Percentiles rank a stretch among this genome's conserved stretches.
Conservation (phyloP, 2,797 vertebrate species). For the Gymnoscopelus microlampas region DNA sequence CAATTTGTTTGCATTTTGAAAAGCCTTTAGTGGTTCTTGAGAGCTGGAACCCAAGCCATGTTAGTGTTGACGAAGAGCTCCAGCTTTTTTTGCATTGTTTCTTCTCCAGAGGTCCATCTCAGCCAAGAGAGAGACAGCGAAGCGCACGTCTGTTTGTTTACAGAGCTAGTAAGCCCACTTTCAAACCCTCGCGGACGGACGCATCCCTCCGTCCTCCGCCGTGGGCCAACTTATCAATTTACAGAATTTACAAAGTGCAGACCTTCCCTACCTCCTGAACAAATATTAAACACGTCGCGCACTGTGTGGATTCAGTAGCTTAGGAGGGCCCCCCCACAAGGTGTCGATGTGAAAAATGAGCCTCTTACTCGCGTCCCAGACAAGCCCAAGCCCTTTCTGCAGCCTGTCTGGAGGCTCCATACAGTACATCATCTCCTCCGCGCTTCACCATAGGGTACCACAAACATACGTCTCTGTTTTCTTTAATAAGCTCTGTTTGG, state of each 20-base stretch:
- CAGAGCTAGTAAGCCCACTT: slow-evolving; percentile 81
- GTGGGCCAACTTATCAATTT: slow-evolving; percentile 82
- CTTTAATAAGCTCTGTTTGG: slow-evolving; percentile 82
- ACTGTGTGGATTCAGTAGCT: slow-evolving; percentile 66
- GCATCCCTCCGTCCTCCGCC: slow-evolving; percentile 67
- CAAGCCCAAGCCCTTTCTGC: slow-evolving; percentile 60
- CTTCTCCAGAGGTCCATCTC: slow-evolving; percentile 60
- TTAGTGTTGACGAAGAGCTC: slow-evolving; percentile 55
- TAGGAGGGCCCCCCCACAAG: slow-evolving; percentile 53
- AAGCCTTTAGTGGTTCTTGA: slow-evolving; percentile 29
- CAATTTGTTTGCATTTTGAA: slow-evolving; percentile 52
- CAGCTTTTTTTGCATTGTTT: slow-evolving; percentile 66
- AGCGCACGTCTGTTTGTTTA: slow-evolving; percentile 85
- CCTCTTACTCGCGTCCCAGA: slow-evolving; percentile 53
- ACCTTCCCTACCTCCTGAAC: slow-evolving; percentile 54
- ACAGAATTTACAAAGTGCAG: slow-evolving; percentile 78
- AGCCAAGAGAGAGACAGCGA: slow-evolving; percentile 59
- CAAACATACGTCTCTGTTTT: slow-evolving; percentile 79
- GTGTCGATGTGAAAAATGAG: slow-evolving; percentile 73
- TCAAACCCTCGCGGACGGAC: slow-evolving; percentile 72
- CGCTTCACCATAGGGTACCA: slow-evolving; percentile 65
- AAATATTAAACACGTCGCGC: slow-evolving; percentile 69
- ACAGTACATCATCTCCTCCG: slow-evolving; percentile 65
- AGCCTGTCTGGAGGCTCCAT: slow-evolving; percentile 35
- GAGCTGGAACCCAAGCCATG: slow-evolving; percentile 53